Conservation (phyloP, 2,797 vertebrate genomes). For the Halcyon smyrnensis region DNA sequence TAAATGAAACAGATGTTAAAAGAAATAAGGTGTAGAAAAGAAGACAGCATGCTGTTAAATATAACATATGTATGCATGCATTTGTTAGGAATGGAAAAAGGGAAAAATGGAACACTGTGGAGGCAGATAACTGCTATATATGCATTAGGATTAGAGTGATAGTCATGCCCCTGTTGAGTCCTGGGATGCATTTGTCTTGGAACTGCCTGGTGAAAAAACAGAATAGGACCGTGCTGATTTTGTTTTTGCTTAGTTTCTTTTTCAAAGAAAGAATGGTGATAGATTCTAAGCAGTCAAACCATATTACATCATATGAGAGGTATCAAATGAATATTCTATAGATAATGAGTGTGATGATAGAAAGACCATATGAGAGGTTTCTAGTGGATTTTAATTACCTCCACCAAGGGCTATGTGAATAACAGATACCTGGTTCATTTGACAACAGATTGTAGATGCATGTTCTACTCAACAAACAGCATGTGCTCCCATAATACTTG, state of each 20-base stretch:
- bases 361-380: background rate
- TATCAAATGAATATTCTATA: background rate
- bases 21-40: background rate
- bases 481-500: background rate
- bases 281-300: background rate
- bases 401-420: background rate
- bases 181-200: background rate
- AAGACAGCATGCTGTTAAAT: background rate
- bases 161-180: background rate
- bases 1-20: background rate
- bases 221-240: background rate
- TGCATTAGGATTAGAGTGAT: accelerated
- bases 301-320: background rate
- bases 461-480: background rate
- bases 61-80: background rate
- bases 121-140: background rate
- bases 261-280: background rate
- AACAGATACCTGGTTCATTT: background rate
- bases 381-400: background rate
- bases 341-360: background rate
- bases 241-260: background rate
- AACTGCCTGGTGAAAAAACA: background rate
- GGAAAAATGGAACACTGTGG: background rate
- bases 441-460: background rate
- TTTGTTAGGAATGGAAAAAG: background rate